Evolutionary conservation across 2,113 vertebrate genomes (phyloP), one percentile per base, ranked within the genome.

Genomic region (Mohoua ochrocephala): DNA sequence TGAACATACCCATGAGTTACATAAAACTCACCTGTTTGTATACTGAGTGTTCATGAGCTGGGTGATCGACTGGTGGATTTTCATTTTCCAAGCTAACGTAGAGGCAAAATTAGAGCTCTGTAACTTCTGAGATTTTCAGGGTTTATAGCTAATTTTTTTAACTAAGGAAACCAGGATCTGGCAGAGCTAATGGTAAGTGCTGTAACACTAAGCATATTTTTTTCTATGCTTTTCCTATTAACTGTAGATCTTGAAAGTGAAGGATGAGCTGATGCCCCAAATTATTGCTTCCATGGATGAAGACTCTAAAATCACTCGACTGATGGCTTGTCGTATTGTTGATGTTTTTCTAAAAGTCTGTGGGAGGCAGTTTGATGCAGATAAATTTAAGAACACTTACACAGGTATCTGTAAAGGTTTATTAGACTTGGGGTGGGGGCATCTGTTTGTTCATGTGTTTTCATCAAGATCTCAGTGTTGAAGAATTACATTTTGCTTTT

Each of bases 201-300:
- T 61, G 23, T 73, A 73, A 74, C 35, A 41, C 13, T 65, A 42
- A 52, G 17, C 3, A 16, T 18, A 6, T 21, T 22, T 39, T 13
- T 13, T 49, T 64, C 35, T 50, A 1, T 31, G 21, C 4, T 93
- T 84, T 88, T 80, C 69, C 54, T 84, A 15, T 61, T 73, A 47
- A 28, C 53, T 85, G 23, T 89, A 99, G 99, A 80, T 99, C 16
- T 93, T 97, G 77, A 95, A 97, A 20, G 57, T 98, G 53, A 97
- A 98, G 93, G 98, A 98, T 12, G 87, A 69, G 9, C 91, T 99
- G 78, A 95, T 95, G 95, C 97, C 98, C 7, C 96, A 89, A 11
- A n/a, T 99, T 61, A 89, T 99, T 61, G 97, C 98, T 0, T 96
- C 98, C 10, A 85, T 99, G 97, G 99, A 99, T 8, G 99, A 99